Evolutionary conservation across 2,888 invertebrate genomes (phyloP), one percentile per base, ranked within the genome.

Genomic region (Dicranocentrus wangi): DNA sequence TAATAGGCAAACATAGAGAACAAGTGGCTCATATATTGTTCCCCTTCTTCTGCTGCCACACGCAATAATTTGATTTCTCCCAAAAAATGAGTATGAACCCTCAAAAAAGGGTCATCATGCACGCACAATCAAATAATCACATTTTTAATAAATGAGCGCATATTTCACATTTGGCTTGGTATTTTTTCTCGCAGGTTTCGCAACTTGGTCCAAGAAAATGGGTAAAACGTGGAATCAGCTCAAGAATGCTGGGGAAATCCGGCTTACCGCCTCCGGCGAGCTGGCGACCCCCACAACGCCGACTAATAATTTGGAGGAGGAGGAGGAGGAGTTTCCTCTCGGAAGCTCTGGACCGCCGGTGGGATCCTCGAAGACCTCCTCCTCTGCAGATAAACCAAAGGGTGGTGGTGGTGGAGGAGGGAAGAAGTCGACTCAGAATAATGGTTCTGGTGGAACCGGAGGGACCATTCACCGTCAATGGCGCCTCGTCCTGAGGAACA

Each of bases 131-230:
- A n/a, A n/a, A n/a, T n/a, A n/a, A n/a, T n/a, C n/a, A n/a, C n/a
- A n/a, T n/a, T n/a, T n/a, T n/a, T n/a, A n/a, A n/a, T n/a, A n/a
- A n/a, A n/a, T n/a, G n/a, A n/a, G n/a, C n/a, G n/a, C n/a, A n/a
- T n/a, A n/a, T n/a, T n/a, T n/a, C n/a, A n/a, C n/a, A n/a, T n/a
- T n/a, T n/a, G n/a, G n/a, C n/a, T 58, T 68, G 10, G 23, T 25
- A 28, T 47, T 72, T 21, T 81, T 47, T 39, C 51, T 25, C 21
- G 23, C 39, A 87, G 86, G 86, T 27, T 87, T 87, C 78, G 84
- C 86, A 21, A 87, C 86, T 55, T 87, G 86, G 86, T 84, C 85
- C 43, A 85, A 86, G 66, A 87, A 86, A 79, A 87, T 87, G 86
- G 86, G 86, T 10, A 86, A 85, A 73, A 87, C 86, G 7, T 87